These are phyloP conservation scores for Otolemur garnettii DNA, from an alignment of 2,113 vertebrate species.

Conservation along the genomic window DNA sequence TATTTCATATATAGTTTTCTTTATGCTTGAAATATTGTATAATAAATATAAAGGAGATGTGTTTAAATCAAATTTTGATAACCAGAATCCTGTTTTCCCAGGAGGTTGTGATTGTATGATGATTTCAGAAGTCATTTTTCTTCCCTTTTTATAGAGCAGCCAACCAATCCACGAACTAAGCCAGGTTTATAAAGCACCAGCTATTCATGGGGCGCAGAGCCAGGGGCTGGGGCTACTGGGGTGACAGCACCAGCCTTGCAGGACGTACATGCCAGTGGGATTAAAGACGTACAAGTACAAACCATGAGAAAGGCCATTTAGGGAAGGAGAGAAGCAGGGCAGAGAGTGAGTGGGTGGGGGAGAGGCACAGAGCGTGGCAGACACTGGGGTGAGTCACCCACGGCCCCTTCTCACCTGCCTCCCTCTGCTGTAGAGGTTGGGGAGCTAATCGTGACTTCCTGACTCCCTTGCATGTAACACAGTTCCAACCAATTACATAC, in stretches of 20 bases:
- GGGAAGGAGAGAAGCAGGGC: neutral
- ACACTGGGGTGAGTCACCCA: neutral
- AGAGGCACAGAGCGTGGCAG: neutral
- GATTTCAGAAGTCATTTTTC: neutral
- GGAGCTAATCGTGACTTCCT: slow-evolving; percentile 14
- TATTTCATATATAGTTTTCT: neutral
- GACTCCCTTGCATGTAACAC: neutral
- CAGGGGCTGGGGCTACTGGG: neutral
- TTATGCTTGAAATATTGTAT: slow-evolving; percentile 38
- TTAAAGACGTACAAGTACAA: neutral
- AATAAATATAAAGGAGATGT: neutral
- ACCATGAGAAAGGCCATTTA: neutral
- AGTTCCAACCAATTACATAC: neutral
- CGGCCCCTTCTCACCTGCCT: neutral
- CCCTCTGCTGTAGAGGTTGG: neutral
- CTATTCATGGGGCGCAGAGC: neutral
- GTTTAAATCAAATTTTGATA: neutral
- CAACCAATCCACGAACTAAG: neutral
- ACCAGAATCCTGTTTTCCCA: neutral
- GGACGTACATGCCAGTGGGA: neutral
- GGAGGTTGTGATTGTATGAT: neutral
- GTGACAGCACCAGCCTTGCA: neutral
- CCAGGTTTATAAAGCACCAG: neutral
- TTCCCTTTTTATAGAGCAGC: neutral
- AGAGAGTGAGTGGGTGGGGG: neutral